Conservation (phyloP, 2,888 invertebrate species). For the Syrphus vitripennis region DNA sequence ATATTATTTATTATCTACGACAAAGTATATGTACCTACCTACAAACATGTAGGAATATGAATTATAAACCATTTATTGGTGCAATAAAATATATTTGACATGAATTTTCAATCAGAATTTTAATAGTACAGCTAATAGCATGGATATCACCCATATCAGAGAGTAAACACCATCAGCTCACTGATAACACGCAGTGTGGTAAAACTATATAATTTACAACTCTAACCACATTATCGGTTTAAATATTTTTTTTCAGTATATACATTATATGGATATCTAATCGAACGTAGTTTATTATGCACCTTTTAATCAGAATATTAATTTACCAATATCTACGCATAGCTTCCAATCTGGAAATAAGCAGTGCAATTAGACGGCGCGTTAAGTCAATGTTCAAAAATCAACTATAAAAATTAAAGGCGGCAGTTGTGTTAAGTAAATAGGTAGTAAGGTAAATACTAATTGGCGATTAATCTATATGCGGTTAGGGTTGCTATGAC, state of each 20-base stretch:
- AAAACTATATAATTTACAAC: slow-evolving; percentile 61
- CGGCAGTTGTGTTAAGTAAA: slow-evolving; percentile 48
- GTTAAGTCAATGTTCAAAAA: slow-evolving; percentile 56
- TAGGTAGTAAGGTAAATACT: slow-evolving; percentile 57
- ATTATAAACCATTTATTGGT: slow-evolving; percentile 34
- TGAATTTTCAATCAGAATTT: slow-evolving; percentile 81
- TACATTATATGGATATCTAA: slow-evolving; percentile 38
- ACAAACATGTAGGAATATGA: no score
- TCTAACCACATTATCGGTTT: slow-evolving; percentile 49
- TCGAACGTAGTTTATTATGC: slow-evolving; percentile 54
- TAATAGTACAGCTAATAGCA: slow-evolving; percentile 80
- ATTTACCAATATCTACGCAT: slow-evolving; percentile 49
- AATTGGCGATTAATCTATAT: slow-evolving; percentile 58
- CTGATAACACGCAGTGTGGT: slow-evolving; percentile 57
- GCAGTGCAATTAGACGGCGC: slow-evolving; percentile 59
- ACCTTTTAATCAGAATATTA: slow-evolving; percentile 56
- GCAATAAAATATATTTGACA: slow-evolving; percentile 68
- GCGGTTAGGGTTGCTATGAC: no score
- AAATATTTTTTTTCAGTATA: background rate
- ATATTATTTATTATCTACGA: slow-evolving; percentile 44
- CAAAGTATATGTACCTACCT: slow-evolving; percentile 37
- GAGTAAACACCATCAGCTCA: slow-evolving; percentile 69
- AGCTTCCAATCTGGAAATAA: slow-evolving; percentile 67
- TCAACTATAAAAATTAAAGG: slow-evolving; percentile 40
- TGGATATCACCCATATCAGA: slow-evolving; percentile 79